Evolutionary conservation across 2,797 vertebrate genomes (phyloP), one percentile per base, ranked within the genome.

Genomic region (Podarcis siculus): DNA sequence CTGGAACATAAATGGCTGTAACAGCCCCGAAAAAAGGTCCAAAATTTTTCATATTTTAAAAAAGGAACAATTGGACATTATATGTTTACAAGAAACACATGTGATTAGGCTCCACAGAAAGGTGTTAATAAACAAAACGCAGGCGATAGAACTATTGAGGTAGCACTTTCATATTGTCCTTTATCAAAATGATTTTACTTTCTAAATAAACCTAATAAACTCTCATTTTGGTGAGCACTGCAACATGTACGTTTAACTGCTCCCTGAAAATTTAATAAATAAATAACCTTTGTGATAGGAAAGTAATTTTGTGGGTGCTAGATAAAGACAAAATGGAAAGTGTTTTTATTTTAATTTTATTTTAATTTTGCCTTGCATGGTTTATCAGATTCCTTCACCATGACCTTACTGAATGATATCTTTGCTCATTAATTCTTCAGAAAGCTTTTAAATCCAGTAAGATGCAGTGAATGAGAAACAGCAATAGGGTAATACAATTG

Each of bases 371-470:
- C 25, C 58, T 25, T 88, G 0, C 17, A 5, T 92, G 32, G 35
- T 92, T 90, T 61, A 92, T 91, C 39, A 81, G 35, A 30, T 90
- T 35, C n/a, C 91, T 88, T 85, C 82, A 27, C 49, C 2, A 0
- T 58, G 71, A 76, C 27, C 19, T 0, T n/a, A 12, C 61, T 39
- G 88, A 0, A 3, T 72, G 58, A 90, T 61, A 90, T 87, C 61
- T 69, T 21, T 77, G 71, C 37, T 86, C 87, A 55, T 91, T 90
- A 91, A 86, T 89, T 82, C 79, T 89, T 66, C 89, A 89, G 89
- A 87, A 91, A 83, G 82, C 72, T 84, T 79, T 35, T 91, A 90
- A 84, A 71, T 83, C 55, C 89, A 55, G 86, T 85, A 49, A 58
- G 30, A 30, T 83, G 55, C 0, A 90, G n/a, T 88, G 76, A 82